These are phyloP conservation scores for Rhadinocentrus ornatus DNA, from an alignment of 2,797 vertebrate species.

Conservation along the genomic window DNA sequence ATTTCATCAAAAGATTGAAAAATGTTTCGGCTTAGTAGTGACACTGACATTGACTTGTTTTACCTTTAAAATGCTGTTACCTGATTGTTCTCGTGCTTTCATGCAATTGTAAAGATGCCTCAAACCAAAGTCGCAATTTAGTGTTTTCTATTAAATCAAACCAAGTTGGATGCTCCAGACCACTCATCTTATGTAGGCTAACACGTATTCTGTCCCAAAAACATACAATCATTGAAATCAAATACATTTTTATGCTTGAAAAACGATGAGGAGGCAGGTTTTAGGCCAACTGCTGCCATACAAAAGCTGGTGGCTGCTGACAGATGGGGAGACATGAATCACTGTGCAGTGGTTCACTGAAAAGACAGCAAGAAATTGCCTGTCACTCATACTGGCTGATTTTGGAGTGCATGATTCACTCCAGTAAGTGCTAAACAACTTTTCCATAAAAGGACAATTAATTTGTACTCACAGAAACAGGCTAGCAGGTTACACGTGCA, in stretches of 20 bases:
- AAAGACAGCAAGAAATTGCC: slow-evolving; percentile 61
- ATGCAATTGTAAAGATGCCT: too few relatives aligned
- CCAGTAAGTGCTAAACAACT: slow-evolving; percentile 69
- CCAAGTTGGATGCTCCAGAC: background rate
- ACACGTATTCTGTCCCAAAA: background rate
- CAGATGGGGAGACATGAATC: slow-evolving; percentile 73
- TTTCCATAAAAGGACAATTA: slow-evolving; percentile 75
- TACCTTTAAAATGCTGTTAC: too few relatives aligned
- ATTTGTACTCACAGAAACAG: slow-evolving; percentile 50
- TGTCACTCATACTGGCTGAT: slow-evolving; percentile 66
- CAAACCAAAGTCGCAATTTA: background rate
- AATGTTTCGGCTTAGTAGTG: background rate
- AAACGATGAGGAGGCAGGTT: slow-evolving; percentile 16
- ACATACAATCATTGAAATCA: slow-evolving; percentile 4
- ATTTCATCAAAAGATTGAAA: background rate
- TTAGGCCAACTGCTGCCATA: slow-evolving; percentile 15
- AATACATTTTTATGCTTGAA: background rate
- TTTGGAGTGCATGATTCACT: slow-evolving; percentile 65
- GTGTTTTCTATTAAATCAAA: background rate
- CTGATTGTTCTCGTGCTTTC: too few relatives aligned
- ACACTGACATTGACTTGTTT: background rate
- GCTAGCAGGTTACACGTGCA: slow-evolving; percentile 21
- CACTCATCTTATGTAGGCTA: background rate
- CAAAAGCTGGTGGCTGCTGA: slow-evolving; percentile 36
- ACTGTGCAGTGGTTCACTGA: slow-evolving; percentile 59